Conservation (phyloP, 1,140 invertebrate genomes). For the Pseudomyrmex concolor region DNA sequence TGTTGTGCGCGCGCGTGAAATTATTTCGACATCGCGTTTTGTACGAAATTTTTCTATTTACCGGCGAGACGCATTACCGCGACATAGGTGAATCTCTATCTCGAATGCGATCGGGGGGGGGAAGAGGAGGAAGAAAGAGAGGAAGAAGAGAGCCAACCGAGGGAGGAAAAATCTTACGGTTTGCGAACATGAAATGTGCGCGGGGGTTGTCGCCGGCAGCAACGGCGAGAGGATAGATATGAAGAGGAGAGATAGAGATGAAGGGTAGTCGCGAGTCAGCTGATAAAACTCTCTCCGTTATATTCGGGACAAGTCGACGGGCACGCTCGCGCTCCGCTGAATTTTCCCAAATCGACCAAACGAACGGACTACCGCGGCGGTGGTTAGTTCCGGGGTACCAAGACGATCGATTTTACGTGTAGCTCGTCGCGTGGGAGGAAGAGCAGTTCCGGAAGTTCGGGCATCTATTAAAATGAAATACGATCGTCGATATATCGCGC, state of each 20-base stretch:
- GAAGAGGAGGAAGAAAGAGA: too few relatives aligned
- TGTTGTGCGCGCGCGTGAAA: too few relatives aligned
- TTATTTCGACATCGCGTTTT: too few relatives aligned
- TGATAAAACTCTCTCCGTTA: slow-evolving; percentile 41
- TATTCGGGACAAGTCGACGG: slow-evolving; percentile 12
- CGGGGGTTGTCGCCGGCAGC: slow-evolving; percentile 16
- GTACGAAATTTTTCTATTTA: not conserved
- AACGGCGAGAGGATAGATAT: not conserved
- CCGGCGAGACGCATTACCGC: not conserved
- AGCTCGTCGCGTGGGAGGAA: not conserved
- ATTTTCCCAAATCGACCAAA: slow-evolving; percentile 42
- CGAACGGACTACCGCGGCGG: not conserved
- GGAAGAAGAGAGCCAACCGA: not conserved
- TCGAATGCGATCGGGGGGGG: slow-evolving; percentile 5
- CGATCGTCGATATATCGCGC: not conserved
- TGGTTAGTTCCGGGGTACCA: not conserved
- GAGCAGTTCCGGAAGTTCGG: not conserved
- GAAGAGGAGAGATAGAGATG: too few relatives aligned
- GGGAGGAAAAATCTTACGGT: slow-evolving; percentile 16
- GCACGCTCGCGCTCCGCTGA: not conserved
- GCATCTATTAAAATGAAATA: slow-evolving; percentile 35
- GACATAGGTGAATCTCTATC: not conserved
- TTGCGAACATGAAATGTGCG: slow-evolving; percentile 37
- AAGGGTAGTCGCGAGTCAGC: slow-evolving; percentile 28
- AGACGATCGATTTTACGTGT: slow-evolving; percentile 35